Conservation (phyloP, 2,888 invertebrate species). For the Apamea sordens region DNA sequence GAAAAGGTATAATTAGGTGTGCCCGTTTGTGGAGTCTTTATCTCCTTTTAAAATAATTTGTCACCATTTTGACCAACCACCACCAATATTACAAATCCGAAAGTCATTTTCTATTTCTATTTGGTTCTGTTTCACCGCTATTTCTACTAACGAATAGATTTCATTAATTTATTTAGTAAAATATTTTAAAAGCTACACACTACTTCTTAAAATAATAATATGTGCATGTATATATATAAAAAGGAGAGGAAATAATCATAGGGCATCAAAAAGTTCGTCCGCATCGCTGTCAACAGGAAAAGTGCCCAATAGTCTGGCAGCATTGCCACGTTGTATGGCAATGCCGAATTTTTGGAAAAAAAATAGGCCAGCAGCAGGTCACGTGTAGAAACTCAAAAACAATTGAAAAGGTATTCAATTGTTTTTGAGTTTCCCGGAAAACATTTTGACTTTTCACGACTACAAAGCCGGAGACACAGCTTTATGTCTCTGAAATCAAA, state of each 20-base stretch:
- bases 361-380: too few relatives aligned
- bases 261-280: background rate
- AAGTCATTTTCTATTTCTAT: background rate
- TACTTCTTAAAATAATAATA: too few relatives aligned
- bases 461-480: background rate
- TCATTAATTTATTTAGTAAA: too few relatives aligned
- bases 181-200: too few relatives aligned
- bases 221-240: background rate
- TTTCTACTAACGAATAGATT: background rate
- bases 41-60: slow-evolving; percentile 24
- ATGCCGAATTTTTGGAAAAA: background rate
- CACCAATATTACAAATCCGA: background rate
- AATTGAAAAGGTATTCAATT: background rate
- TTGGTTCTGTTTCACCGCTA: background rate
- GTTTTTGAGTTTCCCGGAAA: background rate
- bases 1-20: slow-evolving; percentile 53
- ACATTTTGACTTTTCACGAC: background rate
- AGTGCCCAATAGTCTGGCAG: background rate
- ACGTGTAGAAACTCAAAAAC: background rate
- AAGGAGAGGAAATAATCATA: background rate
- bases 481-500: slow-evolving; percentile 27
- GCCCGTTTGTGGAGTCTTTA: background rate
- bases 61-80: background rate
- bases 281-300: background rate
- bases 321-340: background rate